Base-by-base conservation (phyloP, 1,140 invertebrate genomes). In the Hylaeus volcanicus region DNA sequence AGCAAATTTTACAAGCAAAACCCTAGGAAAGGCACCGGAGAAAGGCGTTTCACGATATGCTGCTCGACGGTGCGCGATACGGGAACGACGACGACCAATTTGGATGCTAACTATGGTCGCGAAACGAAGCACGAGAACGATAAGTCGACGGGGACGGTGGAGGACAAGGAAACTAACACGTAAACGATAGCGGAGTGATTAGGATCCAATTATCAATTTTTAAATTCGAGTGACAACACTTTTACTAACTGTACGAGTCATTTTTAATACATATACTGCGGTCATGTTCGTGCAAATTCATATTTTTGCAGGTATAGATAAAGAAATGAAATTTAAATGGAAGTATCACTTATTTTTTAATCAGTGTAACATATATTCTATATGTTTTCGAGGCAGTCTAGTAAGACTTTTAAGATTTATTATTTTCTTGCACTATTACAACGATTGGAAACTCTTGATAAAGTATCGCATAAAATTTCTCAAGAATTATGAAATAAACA, bases 101-200 rank as follows among this genome's bases (percentile, higher is more conserved):
- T 11, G 15, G 15, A 8, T 2, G n/a, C 61, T 11, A 8, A n/a
- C 14, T 26, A 26, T 26, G 8, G 9, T 12, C 60, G 60, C 26
- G 26, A 0, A 43, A 39, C 51, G 3, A 75, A 43, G 41, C 11
- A 51, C 2, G 0, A 43, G n/a, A 75, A 43, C 1, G 79, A 75
- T 8, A 64, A 75, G 75, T 69, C 79, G 5, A 66, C 61, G 1
- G 79, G 39, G 2, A 81, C 73, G 0, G 58, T 12, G 26, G 63
- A 41, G 14, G 66, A 70, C 1, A 56, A 71, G 56, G 74, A 37
- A 37, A 81, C 72, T 14, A 81, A 56, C n/a, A 81, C 58, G 15
- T 75, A 3, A 74, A 56, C 2, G 5, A 5, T 0, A 37, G 1
- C 2, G 8, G 5, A 60, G 37, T 26, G 26, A 26, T 0, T 26